These are phyloP conservation scores for Protobothrops mucrosquamatus DNA, from an alignment of 2,113 vertebrate species.

Conservation along the genomic window DNA sequence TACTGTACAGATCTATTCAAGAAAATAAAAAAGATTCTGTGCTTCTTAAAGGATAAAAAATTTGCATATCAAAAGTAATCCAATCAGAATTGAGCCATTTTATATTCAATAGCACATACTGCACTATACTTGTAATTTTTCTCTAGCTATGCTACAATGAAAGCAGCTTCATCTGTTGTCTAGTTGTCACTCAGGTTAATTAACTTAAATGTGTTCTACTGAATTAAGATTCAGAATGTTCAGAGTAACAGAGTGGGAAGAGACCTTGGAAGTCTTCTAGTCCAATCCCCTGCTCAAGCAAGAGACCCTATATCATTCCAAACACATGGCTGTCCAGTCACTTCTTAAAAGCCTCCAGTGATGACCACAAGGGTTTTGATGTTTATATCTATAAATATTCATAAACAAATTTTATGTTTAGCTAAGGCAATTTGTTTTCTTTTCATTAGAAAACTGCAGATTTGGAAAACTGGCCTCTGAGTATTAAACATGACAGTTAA, in stretches of 20 bases:
- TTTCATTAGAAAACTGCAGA: not conserved
- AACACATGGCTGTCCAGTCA: not conserved
- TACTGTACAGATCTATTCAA: not conserved
- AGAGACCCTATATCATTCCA: no score
- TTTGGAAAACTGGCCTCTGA: not conserved
- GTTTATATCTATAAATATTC: not conserved
- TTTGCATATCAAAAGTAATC: not conserved
- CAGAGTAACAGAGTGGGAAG: no score
- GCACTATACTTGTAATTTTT: not conserved
- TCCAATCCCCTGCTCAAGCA: no score
- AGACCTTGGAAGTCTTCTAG: no score
- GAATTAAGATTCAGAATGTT: not conserved
- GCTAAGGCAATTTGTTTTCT: not conserved
- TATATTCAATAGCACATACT: not conserved
- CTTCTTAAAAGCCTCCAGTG: not conserved
- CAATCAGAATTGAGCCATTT: not conserved
- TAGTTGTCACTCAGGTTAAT: not conserved
- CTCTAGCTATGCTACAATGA: not conserved
- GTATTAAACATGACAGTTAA: not conserved
- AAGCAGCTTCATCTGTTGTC: not conserved
- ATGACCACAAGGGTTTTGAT: not conserved
- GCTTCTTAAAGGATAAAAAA: not conserved
- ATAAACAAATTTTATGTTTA: not conserved
- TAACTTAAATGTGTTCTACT: not conserved
- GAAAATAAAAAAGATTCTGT: not conserved